These are phyloP conservation scores for Spodoptera picta DNA, from an alignment of 2,888 invertebrate species.

Conservation along the genomic window DNA sequence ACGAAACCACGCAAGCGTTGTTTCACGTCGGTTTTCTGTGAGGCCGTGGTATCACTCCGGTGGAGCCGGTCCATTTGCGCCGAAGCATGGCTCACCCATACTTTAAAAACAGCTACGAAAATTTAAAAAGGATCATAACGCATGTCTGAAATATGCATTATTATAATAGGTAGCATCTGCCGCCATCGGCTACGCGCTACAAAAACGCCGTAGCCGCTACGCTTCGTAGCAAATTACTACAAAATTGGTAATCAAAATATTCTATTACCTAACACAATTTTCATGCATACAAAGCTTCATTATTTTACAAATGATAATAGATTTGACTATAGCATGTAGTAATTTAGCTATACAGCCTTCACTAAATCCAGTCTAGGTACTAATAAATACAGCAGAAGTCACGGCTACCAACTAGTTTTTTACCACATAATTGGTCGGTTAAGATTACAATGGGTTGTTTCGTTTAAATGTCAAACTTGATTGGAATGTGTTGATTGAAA, in stretches of 20 bases:
- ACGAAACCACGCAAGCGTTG: no score
- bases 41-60: no score
- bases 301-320: conserved; percentile 22
- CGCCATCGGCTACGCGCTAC: conserved; percentile 11
- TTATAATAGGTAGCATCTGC: background rate
- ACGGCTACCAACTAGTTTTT: conserved; percentile 30
- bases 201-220: conserved; percentile 4
- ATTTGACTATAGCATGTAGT: conserved; percentile 24
- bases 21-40: no score
- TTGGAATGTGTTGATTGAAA: conserved; percentile 5
- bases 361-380: conserved; percentile 22
- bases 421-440: conserved; percentile 26
- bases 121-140: no score
- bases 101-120: no score
- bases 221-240: conserved; percentile 4
- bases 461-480: conserved; percentile 36
- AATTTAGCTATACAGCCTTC: conserved; percentile 24
- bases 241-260: conserved; percentile 1
- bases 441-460: conserved; percentile 37
- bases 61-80: no score
- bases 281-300: conserved; percentile 12
- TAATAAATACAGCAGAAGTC: conserved; percentile 28
- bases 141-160: no score
- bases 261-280: conserved; percentile 8
- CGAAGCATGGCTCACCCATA: no score